Conservation (phyloP, 2,797 vertebrate genomes). For the Hirundo rustica region DNA sequence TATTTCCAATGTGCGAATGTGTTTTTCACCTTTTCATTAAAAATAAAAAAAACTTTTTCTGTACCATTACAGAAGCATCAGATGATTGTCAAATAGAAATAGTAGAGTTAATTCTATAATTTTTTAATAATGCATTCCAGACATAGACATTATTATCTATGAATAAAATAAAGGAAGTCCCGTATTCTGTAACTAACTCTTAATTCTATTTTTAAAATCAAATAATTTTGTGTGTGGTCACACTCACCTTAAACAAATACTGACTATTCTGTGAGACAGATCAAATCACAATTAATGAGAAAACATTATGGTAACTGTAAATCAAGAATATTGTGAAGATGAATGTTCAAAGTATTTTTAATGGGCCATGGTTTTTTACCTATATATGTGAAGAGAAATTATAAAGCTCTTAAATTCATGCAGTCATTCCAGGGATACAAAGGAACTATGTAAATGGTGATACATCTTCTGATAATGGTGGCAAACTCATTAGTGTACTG, state of each 20-base stretch:
- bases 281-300: not conserved
- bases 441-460: constrained; percentile 22
- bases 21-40: not conserved
- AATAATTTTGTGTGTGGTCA: not conserved
- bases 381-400: constrained; percentile 27
- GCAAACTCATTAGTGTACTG: constrained; percentile 62
- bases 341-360: not conserved
- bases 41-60: not conserved
- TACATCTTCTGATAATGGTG: constrained; percentile 53
- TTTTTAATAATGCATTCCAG: not conserved
- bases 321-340: not conserved
- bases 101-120: not conserved
- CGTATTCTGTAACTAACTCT: not conserved
- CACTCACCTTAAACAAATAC: not conserved
- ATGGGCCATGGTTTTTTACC: not conserved
- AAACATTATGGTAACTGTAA: not conserved
- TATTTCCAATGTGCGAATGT: not conserved
- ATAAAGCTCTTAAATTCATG: constrained; percentile 21
- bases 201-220: constrained; percentile 24
- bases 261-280: not conserved
- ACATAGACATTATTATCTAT: not conserved
- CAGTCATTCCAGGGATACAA: constrained; percentile 14
- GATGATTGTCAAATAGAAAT: not conserved
- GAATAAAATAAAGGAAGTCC: constrained; percentile 15
- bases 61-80: not conserved